Evolutionary conservation across 2,113 vertebrate species (phyloP).

Genomic region (Aptenodytes patagonicus): DNA sequence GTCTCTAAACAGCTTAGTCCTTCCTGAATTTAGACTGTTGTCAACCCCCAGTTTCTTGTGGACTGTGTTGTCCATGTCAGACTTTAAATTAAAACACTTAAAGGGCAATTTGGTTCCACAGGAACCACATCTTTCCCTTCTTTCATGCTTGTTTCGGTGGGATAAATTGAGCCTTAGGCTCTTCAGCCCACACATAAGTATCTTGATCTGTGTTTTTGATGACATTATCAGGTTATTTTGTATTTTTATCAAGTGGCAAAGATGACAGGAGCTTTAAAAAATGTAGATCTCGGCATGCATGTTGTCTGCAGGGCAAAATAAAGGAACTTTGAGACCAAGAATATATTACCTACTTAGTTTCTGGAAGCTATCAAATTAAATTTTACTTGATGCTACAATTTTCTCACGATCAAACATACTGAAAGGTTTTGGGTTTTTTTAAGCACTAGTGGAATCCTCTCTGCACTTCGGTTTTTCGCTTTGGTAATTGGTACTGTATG

Average conservation of each 20-base stretch:
- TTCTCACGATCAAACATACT: neutral
- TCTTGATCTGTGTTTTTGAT: neutral
- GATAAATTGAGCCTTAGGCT: neutral
- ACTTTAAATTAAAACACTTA: neutral
- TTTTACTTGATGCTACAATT: neutral
- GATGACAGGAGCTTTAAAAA: neutral
- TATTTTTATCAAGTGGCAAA: neutral
- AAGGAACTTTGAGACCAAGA: neutral
- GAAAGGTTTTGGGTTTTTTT: neutral
- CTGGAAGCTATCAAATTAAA: neutral
- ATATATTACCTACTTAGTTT: neutral
- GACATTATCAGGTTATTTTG: neutral
- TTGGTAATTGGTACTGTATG: neutral
- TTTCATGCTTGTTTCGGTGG: neutral
- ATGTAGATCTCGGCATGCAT: neutral
- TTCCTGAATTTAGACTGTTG: neutral
- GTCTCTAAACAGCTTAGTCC: neutral
- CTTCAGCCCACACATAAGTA: neutral
- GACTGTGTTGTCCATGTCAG: accelerated
- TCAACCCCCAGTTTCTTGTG: neutral
- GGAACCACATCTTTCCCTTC: neutral
- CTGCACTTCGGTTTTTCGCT: neutral
- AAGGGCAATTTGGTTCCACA: neutral
- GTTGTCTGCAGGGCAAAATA: neutral
- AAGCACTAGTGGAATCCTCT: neutral